These are phyloP conservation scores for Volucella inflata DNA, from an alignment of 2,888 invertebrate species.

Conservation along the genomic window DNA sequence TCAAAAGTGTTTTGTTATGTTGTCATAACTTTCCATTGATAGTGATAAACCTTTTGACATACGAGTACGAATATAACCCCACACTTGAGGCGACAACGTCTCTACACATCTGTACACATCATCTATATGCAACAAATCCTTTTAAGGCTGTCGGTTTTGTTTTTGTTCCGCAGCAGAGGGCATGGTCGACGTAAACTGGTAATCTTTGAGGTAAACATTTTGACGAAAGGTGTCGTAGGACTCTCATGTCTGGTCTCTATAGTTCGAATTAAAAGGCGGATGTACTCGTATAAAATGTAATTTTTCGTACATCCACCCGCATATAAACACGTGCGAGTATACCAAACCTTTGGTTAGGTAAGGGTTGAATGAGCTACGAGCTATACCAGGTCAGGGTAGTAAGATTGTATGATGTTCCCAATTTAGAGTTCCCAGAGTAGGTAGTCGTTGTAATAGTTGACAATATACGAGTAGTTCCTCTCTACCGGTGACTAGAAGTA, in stretches of 20 bases:
- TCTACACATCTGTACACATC: no score
- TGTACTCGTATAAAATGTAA: conserved; percentile 35
- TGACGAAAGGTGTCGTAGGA: conserved; percentile 57
- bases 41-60: conserved; percentile 68
- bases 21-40: conserved; percentile 68
- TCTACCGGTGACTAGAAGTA: conserved; percentile 6
- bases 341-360: not conserved
- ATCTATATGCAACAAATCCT: conserved; percentile 48
- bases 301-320: conserved; percentile 20
- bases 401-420: conserved; percentile 39
- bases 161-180: conserved; percentile 21
- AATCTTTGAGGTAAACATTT: conserved; percentile 60
- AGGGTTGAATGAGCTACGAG: no score
- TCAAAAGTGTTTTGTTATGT: conserved; percentile 37
- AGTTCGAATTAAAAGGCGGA: not conserved
- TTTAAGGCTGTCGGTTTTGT: conserved; percentile 54
- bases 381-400: not conserved
- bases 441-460: not conserved
- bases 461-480: conserved; percentile 4
- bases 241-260: conserved; percentile 15
- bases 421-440: conserved; percentile 6
- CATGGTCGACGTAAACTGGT: conserved; percentile 17
- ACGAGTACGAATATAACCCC: conserved; percentile 19
- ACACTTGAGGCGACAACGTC: conserved; percentile 44
- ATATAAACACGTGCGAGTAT: conserved; percentile 7